Evolutionary conservation across 2,113 vertebrate genomes (phyloP), one percentile per base, ranked within the genome.

Genomic region (Sinocyclocheilus grahami): DNA sequence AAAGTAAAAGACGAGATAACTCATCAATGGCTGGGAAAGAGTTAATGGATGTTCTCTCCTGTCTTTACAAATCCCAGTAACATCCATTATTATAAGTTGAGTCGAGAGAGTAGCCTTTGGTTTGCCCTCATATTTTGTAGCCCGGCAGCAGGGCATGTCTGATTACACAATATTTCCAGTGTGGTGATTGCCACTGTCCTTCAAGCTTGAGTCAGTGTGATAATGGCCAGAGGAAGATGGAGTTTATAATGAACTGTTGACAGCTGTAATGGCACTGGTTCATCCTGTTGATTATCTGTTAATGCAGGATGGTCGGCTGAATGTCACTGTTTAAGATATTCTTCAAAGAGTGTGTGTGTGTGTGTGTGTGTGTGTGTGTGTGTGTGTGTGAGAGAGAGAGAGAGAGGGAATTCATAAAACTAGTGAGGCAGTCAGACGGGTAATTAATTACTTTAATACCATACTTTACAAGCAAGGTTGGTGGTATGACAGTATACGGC

Each of bases 11-110:
- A 30, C 30, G 30, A 33, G 30, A 33, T 33, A 33, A 33, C 30
- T 33, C 30, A 33, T 33, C 30, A 33, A 33, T 33, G 30, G 30
- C 30, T 2, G 30, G 30, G 30, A 33, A 33, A 33, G 30, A 33
- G 30, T 33, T 33, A 14, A 30, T 33, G 33, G 2, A 75, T 75
- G 22, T 42, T 75, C 37, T 42, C 22, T 48, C 11, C 4, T 48
- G 42, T 48, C 12, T 22, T 20, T 39, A 4, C 4, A 33, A 39
- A 72, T 72, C 18, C 33, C 33, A 72, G 20, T 39, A 72, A 72
- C 69, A 72, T 90, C 33, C 86, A 86, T 91, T 91, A 91, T 92
- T 89, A 48, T 90, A 91, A 91, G 90, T 85, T 88, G 78, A 84
- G 87, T 88, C 87, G 89, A 89, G 85, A 88, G 82, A 67, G 7